These are phyloP conservation scores for Euphonia xanthogaster DNA, from an alignment of 2,797 vertebrate species.

Conservation along the genomic window DNA sequence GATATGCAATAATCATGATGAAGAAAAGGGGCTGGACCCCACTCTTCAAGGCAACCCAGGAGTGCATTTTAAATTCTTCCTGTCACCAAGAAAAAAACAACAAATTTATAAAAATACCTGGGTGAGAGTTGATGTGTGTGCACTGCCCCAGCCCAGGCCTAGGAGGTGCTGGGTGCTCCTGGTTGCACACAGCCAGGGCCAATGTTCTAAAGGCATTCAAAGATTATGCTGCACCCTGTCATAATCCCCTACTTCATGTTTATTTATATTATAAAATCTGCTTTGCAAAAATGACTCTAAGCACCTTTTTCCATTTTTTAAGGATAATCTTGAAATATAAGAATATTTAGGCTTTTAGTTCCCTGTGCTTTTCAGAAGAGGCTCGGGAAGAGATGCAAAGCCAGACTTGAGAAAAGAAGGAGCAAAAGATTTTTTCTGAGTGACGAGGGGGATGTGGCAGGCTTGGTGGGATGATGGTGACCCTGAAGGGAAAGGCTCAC, in stretches of 20 bases:
- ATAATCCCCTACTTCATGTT: not conserved
- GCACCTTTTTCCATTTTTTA: not conserved
- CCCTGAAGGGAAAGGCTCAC: not conserved
- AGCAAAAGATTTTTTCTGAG: not conserved
- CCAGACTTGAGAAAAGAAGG: not conserved
- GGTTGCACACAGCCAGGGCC: not conserved
- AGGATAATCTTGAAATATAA: not conserved
- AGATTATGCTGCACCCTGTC: fast-evolving
- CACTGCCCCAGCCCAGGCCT: not conserved
- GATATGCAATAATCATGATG: not conserved
- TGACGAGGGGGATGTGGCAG: not conserved
- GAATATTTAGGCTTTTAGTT: not conserved
- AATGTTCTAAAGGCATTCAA: not conserved
- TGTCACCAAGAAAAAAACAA: not conserved
- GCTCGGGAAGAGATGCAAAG: not conserved
- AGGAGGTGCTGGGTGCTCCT: not conserved
- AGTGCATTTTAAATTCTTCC: not conserved
- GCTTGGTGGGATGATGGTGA: not conserved
- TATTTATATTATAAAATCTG: not conserved
- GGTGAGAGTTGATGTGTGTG: not conserved
- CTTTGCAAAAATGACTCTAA: not conserved
- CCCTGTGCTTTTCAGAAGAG: not conserved
- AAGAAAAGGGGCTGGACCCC: not conserved
- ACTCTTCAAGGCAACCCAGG: not conserved
- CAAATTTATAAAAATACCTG: not conserved